Evolutionary conservation across 2,888 invertebrate genomes (phyloP), one percentile per base, ranked within the genome.

Genomic region (Halocaridina rubra): DNA sequence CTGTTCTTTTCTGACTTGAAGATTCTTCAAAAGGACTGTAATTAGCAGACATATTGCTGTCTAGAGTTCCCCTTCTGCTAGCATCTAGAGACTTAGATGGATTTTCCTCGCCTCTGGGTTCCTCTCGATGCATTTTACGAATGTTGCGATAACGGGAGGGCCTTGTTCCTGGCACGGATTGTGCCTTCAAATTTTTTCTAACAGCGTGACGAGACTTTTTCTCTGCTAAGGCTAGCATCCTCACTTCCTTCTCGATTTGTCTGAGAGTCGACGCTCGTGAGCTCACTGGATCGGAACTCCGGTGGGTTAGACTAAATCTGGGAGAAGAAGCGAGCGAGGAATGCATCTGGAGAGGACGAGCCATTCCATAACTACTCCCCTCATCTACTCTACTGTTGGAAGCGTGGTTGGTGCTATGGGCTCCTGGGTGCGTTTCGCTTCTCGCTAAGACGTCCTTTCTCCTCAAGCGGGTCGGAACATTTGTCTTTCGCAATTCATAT

Each of bases 211-310:
- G 82, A 4, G 82, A 78, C 29, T 39, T 77, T 24, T 82, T 78
- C 32, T 82, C 82, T 7, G 78, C 46, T 13, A 69, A 29, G 8
- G 78, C 82, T 24, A 82, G 59, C 46, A 59, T 77, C n/a, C 61
- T 69, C n/a, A 82, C 82, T 59, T 82, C 82, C 7, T 82, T 53
- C 39, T 82, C 82, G 32, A 82, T 39, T 19, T 72, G 78, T 46
- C 59, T 61, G 39, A 82, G 67, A 1, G 82, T 82, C 32, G 82
- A 82, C 10, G 78, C 61, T 61, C 72, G 69, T 27, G 82, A 82
- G 39, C 72, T 82, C 13, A 33, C 74, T 8, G 78, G 10, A 22
- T 82, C 82, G 2, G 82, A 82, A 32, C 82, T 78, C n/a, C 69
- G 4, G 5, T 72, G 78, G 32, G 77, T 82, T 8, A 71, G 22